Percentiles rank a stretch among this genome's conserved stretches.
Evolutionary conservation across 2,888 invertebrate species (phyloP).

Genomic region (Oscheius sp.): DNA sequence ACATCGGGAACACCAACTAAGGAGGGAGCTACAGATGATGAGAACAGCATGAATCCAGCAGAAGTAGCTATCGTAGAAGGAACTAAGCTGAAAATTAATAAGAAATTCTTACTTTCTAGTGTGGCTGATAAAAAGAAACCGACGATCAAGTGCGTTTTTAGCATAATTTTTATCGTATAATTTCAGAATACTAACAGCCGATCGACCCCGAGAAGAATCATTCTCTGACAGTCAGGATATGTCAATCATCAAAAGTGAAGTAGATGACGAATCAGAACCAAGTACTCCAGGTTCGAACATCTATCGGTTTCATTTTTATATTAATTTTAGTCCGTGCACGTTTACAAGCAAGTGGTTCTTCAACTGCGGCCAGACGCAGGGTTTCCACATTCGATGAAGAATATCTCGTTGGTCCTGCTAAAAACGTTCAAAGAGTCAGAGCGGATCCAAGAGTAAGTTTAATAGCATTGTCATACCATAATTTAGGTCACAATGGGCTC

Average conservation of each 20-base stretch:
- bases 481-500: conserved; percentile 56
- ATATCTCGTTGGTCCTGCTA: conserved; percentile 66
- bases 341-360: conserved; percentile 29
- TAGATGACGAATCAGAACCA: conserved; percentile 3
- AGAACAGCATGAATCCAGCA: conserved; percentile 79
- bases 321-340: background rate
- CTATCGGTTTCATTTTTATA: background rate
- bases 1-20: conserved; percentile 49
- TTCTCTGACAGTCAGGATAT: conserved; percentile 1
- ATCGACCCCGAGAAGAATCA: conserved; percentile 17
- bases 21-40: conserved; percentile 76
- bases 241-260: conserved; percentile 10
- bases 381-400: conserved; percentile 61
- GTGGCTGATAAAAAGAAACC: conserved; percentile 2
- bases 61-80: conserved; percentile 73
- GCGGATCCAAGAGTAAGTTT: conserved; percentile 87
- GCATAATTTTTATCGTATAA: background rate
- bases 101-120: conserved; percentile 39
- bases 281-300: background rate
- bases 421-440: conserved; percentile 85
- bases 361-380: conserved; percentile 47
- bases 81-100: conserved; percentile 71
- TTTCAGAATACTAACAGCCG: conserved; percentile 3
- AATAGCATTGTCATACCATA: background rate
- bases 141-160: background rate